These are phyloP conservation scores for Endotricha flammealis DNA, from an alignment of 2,888 invertebrate genomes.

Conservation along the genomic window DNA sequence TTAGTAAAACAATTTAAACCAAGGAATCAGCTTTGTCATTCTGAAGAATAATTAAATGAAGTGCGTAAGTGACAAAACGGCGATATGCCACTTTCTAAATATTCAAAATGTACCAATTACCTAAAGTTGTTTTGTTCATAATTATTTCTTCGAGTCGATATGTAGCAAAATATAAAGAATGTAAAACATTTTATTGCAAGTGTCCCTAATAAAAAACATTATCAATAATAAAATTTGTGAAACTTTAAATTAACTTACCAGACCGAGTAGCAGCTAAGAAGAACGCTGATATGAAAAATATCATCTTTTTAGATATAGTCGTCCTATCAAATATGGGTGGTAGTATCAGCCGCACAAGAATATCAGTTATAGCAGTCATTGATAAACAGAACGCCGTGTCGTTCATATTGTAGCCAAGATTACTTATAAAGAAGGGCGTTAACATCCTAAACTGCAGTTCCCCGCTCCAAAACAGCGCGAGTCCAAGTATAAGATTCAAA, in stretches of 20 bases:
- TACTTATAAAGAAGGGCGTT: conserved; percentile 82
- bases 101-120: no score
- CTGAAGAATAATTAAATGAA: no score
- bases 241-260: conserved; percentile 82
- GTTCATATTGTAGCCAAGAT: conserved; percentile 79
- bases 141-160: no score
- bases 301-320: conserved; percentile 82
- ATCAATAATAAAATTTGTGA: no score
- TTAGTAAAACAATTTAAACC: no score
- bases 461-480: conserved; percentile 85
- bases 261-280: conserved; percentile 85
- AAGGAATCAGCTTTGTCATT: no score
- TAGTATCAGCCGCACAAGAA: conserved; percentile 83
- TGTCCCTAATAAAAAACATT: no score
- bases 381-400: conserved; percentile 86
- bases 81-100: no score
- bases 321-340: conserved; percentile 86
- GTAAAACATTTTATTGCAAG: no score
- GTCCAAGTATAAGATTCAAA: conserved; percentile 83
- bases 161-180: no score
- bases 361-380: conserved; percentile 85
- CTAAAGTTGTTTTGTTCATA: no score
- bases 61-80: no score
- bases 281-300: conserved; percentile 85
- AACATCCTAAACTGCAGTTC: conserved; percentile 87